Conservation (phyloP, 2,113 vertebrate genomes). For the Silurus asotus region DNA sequence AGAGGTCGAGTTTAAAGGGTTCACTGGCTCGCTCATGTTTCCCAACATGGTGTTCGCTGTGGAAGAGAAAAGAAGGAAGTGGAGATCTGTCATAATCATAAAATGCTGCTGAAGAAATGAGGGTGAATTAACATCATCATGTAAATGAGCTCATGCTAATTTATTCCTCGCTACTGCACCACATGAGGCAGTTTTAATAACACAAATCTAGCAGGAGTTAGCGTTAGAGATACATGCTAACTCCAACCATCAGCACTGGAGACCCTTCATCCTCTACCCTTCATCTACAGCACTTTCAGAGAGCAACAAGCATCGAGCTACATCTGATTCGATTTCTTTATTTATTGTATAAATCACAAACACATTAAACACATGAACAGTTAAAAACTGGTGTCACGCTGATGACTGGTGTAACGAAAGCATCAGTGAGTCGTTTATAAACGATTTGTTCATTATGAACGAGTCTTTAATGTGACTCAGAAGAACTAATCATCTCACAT, state of each 20-base stretch:
- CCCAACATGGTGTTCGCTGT: conserved; percentile 54
- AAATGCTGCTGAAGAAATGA: background rate
- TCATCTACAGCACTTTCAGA: background rate
- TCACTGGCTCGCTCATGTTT: conserved; percentile 61
- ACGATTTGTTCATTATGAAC: too few relatives aligned
- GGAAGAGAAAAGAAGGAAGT: background rate
- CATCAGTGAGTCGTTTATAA: background rate
- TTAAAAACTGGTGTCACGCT: background rate
- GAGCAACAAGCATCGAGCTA: background rate
- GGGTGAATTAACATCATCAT: background rate
- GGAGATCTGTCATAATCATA: background rate
- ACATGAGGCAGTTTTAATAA: background rate
- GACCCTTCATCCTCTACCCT: background rate
- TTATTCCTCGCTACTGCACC: background rate
- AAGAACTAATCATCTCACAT: too few relatives aligned
- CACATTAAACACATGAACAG: background rate
- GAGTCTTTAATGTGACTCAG: too few relatives aligned
- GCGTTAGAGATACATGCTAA: background rate
- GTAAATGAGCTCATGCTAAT: background rate
- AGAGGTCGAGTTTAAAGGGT: conserved; percentile 59
- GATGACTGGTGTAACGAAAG: background rate
- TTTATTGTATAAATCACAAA: background rate
- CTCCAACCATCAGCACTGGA: background rate
- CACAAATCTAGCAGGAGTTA: background rate
- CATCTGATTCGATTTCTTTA: background rate